Percentiles rank a stretch among this genome's conserved stretches.
Evolutionary conservation across 1,140 invertebrate genomes (phyloP).

Genomic region (Drosophila saltans): DNA sequence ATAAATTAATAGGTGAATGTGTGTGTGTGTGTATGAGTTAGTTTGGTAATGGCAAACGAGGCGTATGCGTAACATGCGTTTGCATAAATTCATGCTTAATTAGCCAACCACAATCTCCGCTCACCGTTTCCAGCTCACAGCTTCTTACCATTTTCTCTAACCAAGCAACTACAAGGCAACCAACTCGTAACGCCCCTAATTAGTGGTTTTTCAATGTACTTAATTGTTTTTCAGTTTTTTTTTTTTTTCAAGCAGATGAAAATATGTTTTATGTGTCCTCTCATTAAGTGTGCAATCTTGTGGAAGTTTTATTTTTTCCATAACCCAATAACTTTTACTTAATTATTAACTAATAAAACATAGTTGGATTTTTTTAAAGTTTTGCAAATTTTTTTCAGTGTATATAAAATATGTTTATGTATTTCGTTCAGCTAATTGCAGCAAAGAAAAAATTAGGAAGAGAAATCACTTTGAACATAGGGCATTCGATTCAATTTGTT

Average conservation of each 20-base stretch:
- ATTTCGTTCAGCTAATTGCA: constrained; percentile 22
- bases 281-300: no score
- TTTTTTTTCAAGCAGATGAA: neutral
- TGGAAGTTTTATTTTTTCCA: no score
- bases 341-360: no score
- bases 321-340: no score
- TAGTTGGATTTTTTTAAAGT: neutral
- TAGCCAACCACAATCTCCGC: constrained; percentile 47
- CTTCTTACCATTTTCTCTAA: neutral
- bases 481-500: constrained; percentile 57
- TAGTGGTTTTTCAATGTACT: constrained; percentile 51
- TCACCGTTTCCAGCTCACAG: neutral
- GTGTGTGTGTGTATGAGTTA: constrained; percentile 27
- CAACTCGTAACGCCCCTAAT: constrained; percentile 58
- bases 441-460: neutral
- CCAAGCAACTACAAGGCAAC: constrained; percentile 13
- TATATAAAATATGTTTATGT: neutral
- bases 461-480: constrained; percentile 11
- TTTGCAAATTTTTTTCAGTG: neutral
- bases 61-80: constrained; percentile 77
- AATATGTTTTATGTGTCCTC: neutral
- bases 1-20: constrained; percentile 32
- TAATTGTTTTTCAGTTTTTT: constrained; percentile 58
- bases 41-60: constrained; percentile 56
- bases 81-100: constrained; percentile 80